Evolutionary conservation across 2,797 vertebrate species (phyloP).

Genomic region (Alectoris magna): DNA sequence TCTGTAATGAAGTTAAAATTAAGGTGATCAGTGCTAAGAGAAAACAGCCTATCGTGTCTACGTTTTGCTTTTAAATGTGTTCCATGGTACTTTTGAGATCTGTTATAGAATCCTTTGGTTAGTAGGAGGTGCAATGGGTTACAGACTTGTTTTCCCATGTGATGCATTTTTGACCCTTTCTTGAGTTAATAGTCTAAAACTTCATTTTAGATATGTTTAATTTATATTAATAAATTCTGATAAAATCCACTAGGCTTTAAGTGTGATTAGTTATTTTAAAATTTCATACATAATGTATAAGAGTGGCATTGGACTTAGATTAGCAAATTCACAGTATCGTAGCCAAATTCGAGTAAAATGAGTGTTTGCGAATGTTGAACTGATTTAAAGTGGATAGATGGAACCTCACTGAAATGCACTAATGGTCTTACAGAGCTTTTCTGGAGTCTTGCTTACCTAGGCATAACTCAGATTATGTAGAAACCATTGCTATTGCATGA

Average conservation of each 20-base stretch:
- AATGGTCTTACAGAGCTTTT: neutral
- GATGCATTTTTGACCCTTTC: neutral
- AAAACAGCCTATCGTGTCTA: neutral
- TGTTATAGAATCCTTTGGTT: slow-evolving; percentile 31
- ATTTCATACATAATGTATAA: neutral
- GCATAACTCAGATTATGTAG: neutral
- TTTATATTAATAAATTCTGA: neutral
- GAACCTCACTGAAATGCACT: neutral
- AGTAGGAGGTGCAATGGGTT: slow-evolving; percentile 57
- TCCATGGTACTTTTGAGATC: neutral
- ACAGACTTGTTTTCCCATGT: neutral
- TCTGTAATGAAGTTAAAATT: neutral
- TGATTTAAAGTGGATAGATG: neutral
- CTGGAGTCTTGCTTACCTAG: neutral
- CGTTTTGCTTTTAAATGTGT: neutral
- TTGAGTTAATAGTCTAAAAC: neutral
- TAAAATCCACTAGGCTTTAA: neutral
- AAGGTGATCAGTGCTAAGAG: neutral
- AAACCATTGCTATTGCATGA: neutral
- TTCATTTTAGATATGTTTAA: neutral
- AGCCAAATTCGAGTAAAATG: neutral
- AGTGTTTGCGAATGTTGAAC: neutral
- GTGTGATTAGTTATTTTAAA: neutral
- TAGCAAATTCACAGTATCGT: neutral
- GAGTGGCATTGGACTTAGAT: neutral